Percentiles rank a stretch among this genome's conserved stretches.
These are phyloP conservation scores for Agrotis clavis DNA, from an alignment of 2,888 invertebrate species.

Conservation along the genomic window DNA sequence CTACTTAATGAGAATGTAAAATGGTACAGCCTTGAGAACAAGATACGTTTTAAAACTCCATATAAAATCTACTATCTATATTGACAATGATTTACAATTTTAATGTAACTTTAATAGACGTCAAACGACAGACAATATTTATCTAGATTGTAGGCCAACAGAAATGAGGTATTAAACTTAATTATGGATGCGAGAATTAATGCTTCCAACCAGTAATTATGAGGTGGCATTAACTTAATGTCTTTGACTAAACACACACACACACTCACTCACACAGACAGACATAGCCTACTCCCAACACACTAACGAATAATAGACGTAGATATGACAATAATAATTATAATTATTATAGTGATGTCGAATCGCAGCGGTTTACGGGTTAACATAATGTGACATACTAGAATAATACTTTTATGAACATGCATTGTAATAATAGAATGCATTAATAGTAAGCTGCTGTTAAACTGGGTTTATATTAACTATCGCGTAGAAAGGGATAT, in stretches of 20 bases:
- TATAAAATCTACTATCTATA: conserved; percentile 58
- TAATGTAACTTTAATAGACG: conserved; percentile 86
- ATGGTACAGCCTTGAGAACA: conserved; percentile 62
- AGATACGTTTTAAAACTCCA: conserved; percentile 59
- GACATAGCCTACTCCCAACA: conserved; percentile 42
- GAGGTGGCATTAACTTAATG: conserved; percentile 90
- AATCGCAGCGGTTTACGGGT: conserved; percentile 55
- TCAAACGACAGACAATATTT: conserved; percentile 86
- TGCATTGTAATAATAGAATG: conserved; percentile 36
- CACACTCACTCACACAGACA: conserved; percentile 61
- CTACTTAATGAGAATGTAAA: conserved; percentile 64
- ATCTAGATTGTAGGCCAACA: conserved; percentile 89
- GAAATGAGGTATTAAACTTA: conserved; percentile 90
- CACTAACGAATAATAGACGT: conserved; percentile 45
- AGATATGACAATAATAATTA: conserved; percentile 43
- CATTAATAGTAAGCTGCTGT: conserved; percentile 32
- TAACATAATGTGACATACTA: conserved; percentile 49
- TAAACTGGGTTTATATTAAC: conserved; percentile 16
- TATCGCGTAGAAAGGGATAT: conserved; percentile 22
- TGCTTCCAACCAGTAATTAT: conserved; percentile 89
- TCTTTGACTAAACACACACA: conserved; percentile 82
- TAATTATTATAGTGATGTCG: conserved; percentile 54
- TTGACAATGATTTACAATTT: conserved; percentile 79
- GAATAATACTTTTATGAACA: conserved; percentile 57
- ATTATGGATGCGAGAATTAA: conserved; percentile 91